Evolutionary conservation across 1,140 invertebrate species (phyloP).

Genomic region (Cecropterus lyciades): DNA sequence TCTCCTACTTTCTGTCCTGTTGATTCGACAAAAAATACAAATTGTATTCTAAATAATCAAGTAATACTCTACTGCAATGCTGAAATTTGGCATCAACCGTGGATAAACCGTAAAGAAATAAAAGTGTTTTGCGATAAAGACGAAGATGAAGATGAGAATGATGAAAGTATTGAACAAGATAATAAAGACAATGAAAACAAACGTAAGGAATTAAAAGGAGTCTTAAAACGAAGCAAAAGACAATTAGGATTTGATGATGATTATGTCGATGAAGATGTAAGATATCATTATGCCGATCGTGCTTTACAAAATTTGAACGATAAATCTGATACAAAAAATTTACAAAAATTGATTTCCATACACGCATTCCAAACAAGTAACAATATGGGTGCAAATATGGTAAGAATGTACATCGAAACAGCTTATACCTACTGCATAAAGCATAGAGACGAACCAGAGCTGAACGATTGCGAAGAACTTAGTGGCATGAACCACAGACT

Average conservation of each 20-base stretch:
- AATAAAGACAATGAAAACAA: constrained; percentile 32
- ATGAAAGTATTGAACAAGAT: constrained; percentile 6
- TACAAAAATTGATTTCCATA: constrained; percentile 63
- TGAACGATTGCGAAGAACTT: constrained; percentile 60
- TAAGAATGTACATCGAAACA: constrained; percentile 69
- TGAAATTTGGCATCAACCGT: constrained; percentile 54
- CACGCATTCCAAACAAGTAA: constrained; percentile 50
- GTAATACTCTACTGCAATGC: constrained; percentile 50
- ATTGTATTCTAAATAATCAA: constrained; percentile 26
- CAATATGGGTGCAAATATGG: constrained; percentile 51
- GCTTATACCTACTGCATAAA: constrained; percentile 63
- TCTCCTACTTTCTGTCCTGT: constrained; percentile 40
- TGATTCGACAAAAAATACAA: constrained; percentile 25
- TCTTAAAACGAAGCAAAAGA: constrained; percentile 38
- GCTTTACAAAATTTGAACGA: constrained; percentile 58
- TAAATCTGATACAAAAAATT: constrained; percentile 54
- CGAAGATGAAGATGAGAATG: constrained; percentile 26
- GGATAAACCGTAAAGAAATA: constrained; percentile 50
- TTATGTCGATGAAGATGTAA: constrained; percentile 62
- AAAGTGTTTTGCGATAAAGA: constrained; percentile 47
- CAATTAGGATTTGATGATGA: constrained; percentile 50
- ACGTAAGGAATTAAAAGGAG: constrained; percentile 21
- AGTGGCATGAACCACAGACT: constrained; percentile 57
- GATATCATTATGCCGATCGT: constrained; percentile 61
- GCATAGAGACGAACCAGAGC: constrained; percentile 45